Base-by-base conservation (phyloP, 1,140 invertebrate species). In the Anadara kagoshimensis region DNA sequence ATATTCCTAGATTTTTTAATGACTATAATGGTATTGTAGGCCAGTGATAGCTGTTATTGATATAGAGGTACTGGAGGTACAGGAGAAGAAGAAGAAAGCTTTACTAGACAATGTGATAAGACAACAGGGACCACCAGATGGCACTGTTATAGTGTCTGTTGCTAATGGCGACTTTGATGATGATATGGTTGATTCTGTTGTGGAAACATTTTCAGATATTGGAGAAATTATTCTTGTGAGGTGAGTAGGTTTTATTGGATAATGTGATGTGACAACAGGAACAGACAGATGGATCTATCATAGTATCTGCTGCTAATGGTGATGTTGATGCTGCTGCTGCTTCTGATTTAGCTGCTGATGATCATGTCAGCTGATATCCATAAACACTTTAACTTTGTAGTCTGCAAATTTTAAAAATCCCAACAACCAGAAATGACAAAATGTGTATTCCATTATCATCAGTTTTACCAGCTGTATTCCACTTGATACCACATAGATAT, bases 31-130 rank as follows among this genome's bases (percentile, higher is more conserved):
- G n/a, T 12, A 36, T 51, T 61, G 67, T 75, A 90, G 90, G 68
- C 97, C 97, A 14, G 97, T 99, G 0, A 93, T 98, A 76, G 95
- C 94, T 1, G 92, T 96, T 44, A 92, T 98, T 79, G 96, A 98
- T 89, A 92, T 97, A 24, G 96, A 98, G 80, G 93, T 96, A 4
- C 90, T 94, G 76, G 92, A 93, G 83, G 93, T 97, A 0, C 93
- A 96, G 84, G 91, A 93, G 26, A 91, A 93, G 14, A 93, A 92
- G 79, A 92, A 95, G 90, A 93, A 90, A 82, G 90, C 84, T 44
- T 93, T 97, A 14, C 96, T 98, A 79, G 92, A 94, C 83, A 93
- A 96, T 86, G 95, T 98, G 0, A 94, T 98, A 22, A 91, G 92
- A 72, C 93, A 95, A 83, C 90, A 97, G 47, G 97, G 97, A 11